Conservation (phyloP, 92 coral and sea anemone genomes). For the Porites evermanni region DNA sequence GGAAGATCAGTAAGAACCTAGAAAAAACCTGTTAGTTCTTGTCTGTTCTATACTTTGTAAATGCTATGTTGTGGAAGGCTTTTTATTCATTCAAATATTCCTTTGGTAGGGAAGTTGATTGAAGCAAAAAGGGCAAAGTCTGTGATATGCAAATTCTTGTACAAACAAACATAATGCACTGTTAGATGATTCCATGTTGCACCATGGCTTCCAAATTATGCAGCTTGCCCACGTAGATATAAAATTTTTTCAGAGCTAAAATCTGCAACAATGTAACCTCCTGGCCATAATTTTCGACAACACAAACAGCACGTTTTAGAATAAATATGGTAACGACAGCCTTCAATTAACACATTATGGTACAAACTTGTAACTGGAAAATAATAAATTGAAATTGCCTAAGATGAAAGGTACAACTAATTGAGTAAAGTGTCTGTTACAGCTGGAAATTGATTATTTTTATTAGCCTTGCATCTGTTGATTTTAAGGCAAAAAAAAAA, state of each 20-base stretch:
- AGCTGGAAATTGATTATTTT: neutral
- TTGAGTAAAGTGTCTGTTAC: neutral
- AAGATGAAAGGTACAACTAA: neutral
- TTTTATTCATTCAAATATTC: neutral
- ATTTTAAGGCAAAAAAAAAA: constrained; percentile 1
- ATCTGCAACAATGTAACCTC: neutral
- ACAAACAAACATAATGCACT: neutral
- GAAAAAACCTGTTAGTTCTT: too few species aligned
- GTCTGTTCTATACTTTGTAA: too few species aligned
- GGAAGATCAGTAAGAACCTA: neutral
- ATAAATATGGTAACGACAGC: neutral
- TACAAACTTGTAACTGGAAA: neutral
- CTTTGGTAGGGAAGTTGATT: neutral
- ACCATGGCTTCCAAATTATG: neutral
- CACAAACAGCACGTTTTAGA: too few species aligned
- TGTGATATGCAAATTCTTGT: constrained; percentile 9
- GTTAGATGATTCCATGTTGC: neutral
- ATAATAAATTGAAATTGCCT: neutral
- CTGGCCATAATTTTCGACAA: too few species aligned
- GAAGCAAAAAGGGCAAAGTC: neutral
- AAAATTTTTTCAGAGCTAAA: neutral
- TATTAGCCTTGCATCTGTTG: neutral
- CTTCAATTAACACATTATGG: neutral
- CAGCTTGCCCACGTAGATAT: neutral
- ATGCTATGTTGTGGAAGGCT: too few species aligned